phyloP scores from a whole-genome alignment of 2,113 vertebrate species.

The Prunella fulvescens region DNA sequence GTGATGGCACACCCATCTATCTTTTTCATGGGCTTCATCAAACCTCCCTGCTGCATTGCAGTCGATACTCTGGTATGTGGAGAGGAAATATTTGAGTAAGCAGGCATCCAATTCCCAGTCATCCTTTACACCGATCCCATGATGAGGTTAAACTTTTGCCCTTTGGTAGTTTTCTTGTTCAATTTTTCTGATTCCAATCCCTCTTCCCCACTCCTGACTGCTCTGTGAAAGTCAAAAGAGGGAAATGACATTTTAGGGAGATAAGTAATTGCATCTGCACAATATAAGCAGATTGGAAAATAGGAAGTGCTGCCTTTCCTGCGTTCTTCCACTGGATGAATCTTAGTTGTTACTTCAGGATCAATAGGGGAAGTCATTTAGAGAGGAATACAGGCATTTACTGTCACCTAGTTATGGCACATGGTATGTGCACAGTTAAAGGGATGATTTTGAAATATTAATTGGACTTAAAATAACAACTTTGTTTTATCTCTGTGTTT shows the following conservation, averaged over 20 bases:
- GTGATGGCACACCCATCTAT: neutral
- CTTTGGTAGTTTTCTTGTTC: neutral
- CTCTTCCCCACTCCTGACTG: neutral
- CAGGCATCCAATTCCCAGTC: neutral
- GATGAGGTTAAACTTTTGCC: neutral
- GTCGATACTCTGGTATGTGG: neutral
- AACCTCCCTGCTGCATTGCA: neutral
- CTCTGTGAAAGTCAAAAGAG: neutral
- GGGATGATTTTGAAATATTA: neutral
- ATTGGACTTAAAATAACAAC: neutral
- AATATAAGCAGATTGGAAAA: neutral
- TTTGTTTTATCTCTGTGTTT: conserved; percentile 46
- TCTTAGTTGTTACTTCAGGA: neutral
- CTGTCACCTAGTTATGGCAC: neutral
- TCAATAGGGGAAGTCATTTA: neutral
- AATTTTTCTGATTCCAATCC: neutral
- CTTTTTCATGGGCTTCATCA: neutral
- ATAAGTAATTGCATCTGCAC: neutral
- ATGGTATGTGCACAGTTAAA: neutral
- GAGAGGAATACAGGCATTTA: neutral
- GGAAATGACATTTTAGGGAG: neutral
- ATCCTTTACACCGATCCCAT: fast-evolving
- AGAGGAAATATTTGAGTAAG: neutral
- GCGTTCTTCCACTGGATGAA: neutral
- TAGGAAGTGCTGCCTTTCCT: neutral